Percentiles rank a stretch among this genome's conserved stretches.
These are phyloP conservation scores for Tridacna gigas DNA, from an alignment of 2,888 invertebrate genomes.

Conservation along the genomic window DNA sequence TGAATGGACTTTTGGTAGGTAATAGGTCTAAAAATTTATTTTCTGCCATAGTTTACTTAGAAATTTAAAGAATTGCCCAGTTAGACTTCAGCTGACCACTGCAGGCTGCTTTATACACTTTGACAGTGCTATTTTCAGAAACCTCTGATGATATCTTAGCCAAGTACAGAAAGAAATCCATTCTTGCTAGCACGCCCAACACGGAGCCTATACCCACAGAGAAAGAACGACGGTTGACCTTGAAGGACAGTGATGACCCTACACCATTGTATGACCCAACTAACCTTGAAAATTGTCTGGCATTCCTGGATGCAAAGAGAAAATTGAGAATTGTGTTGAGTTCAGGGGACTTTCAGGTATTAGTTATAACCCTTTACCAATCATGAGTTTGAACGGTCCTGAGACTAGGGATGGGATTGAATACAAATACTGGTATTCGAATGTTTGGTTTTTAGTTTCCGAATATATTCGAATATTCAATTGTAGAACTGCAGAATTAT, in stretches of 20 bases:
- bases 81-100: too few relatives aligned
- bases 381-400: too few relatives aligned
- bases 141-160: slow-evolving; percentile 96
- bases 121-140: slow-evolving; percentile 86
- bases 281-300: slow-evolving; percentile 87
- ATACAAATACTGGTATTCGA: too few relatives aligned
- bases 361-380: not conserved
- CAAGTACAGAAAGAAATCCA: slow-evolving; percentile 91
- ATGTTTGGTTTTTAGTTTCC: too few relatives aligned
- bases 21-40: too few relatives aligned
- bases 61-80: too few relatives aligned
- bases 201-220: slow-evolving; percentile 63
- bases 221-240: slow-evolving; percentile 80
- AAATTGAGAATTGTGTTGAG: slow-evolving; percentile 96
- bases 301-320: slow-evolving; percentile 91
- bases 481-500: too few relatives aligned
- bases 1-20: too few relatives aligned
- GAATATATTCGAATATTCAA: too few relatives aligned
- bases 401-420: too few relatives aligned
- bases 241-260: slow-evolving; percentile 71
- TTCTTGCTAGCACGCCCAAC: slow-evolving; percentile 55
- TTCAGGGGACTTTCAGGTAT: slow-evolving; percentile 89
- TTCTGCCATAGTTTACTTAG: too few relatives aligned
- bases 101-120: too few relatives aligned
- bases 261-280: slow-evolving; percentile 85